Base-by-base conservation (phyloP, 2,113 vertebrate genomes). In the Oncorhynchus gorbuscha region DNA sequence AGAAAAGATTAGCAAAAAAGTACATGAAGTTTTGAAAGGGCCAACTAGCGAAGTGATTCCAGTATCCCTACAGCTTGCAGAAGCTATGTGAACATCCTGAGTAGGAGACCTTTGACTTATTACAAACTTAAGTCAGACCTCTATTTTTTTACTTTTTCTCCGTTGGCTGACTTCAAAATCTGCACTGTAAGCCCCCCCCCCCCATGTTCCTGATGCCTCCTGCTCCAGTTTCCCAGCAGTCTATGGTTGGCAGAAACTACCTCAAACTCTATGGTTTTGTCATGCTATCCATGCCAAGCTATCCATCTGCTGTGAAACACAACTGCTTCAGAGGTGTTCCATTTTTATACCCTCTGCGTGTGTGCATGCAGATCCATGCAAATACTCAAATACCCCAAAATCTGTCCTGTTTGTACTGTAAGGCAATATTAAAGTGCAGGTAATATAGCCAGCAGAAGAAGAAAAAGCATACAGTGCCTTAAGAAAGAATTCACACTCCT, bases 101-200 rank as follows among this genome's bases (percentile, higher is more conserved):
- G 66, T 65, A 78, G 82, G 74, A 39, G 22, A 30, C 69, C 49
- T 72, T 78, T 74, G 59, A 79, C 67, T 16, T 61, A 24, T 70
- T 77, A 71, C 48, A 71, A 64, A 64, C 8, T 62, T n/a, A 69
- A 73, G 39, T n/a, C 49, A 75, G 51, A 70, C 58, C 45, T 74
- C 16, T 18, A 14, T 35, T 61, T 35, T 13, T 39, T 39, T 8
- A 49, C 22, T 39, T 61, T 67, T 16, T 28, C 16, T 67, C n/a
- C 69, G 69, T 84, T 86, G 85, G 85, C 82, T 84, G 85, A 86
- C 82, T 79, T 86, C 69, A 82, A 71, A 68, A 61, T 39, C n/a
- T 69, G 68, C 35, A 45, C 3, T 35, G 35, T 51, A 70, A 70
- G 12, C n/a, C 14, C 68, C 39, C 28, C 28, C 28, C 28, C 18